Evolutionary conservation across 2,888 invertebrate genomes (phyloP).

Genomic region (Tipula helvola): DNA sequence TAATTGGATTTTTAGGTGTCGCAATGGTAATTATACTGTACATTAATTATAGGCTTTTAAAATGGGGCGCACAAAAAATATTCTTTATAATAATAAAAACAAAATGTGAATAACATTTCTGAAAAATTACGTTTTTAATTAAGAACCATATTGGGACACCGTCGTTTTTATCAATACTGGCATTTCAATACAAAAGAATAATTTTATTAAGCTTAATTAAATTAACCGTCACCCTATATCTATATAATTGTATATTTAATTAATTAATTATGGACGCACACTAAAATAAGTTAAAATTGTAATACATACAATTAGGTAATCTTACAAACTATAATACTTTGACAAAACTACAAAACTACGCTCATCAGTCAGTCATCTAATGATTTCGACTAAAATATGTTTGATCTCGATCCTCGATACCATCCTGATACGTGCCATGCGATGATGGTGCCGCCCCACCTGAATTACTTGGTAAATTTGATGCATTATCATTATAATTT

Average conservation of each 20-base stretch:
- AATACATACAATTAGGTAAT: neutral
- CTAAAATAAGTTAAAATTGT: neutral
- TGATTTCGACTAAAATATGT: slow-evolving; percentile 9
- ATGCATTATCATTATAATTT: neutral
- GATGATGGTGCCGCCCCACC: neutral
- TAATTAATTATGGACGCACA: neutral
- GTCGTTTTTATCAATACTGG: neutral
- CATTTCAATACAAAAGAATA: neutral
- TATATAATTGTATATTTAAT: too few relatives aligned
- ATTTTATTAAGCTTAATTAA: neutral
- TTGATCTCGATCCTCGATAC: neutral
- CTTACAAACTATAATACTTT: neutral
- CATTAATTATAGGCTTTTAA: neutral
- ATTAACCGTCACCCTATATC: neutral
- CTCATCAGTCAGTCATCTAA: neutral
- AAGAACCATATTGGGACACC: neutral
- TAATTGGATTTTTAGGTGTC: slow-evolving; percentile 17
- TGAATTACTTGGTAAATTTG: neutral
- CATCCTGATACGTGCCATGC: slow-evolving; percentile 8
- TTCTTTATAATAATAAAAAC: neutral
- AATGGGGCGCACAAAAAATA: neutral
- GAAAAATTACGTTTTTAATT: neutral
- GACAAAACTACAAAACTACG: neutral
- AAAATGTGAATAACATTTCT: neutral
- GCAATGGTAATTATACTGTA: neutral